A percentile compares a stretch with the other conserved stretches of the same genome.
These are phyloP conservation scores for Malurus leucopterus DNA, from an alignment of 2,797 vertebrate genomes.

Conservation along the genomic window DNA sequence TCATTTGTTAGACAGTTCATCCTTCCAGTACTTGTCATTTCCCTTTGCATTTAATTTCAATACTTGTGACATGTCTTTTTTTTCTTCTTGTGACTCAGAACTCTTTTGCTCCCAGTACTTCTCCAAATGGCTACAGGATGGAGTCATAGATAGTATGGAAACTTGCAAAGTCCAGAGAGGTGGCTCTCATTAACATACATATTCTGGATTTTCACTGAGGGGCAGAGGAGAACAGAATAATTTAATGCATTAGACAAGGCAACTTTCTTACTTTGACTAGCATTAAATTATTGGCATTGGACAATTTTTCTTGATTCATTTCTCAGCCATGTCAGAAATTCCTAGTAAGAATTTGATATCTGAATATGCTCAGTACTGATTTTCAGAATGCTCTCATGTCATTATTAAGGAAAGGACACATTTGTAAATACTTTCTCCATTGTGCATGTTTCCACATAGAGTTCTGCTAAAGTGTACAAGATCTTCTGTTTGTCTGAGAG, in stretches of 20 bases:
- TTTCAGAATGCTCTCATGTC: not conserved
- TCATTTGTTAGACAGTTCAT: not conserved
- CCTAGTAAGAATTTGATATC: not conserved
- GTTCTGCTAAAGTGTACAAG: not conserved
- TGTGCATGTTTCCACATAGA: not conserved
- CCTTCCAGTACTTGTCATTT: conserved; percentile 36
- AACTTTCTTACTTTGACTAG: not conserved
- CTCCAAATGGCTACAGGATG: conserved; percentile 10
- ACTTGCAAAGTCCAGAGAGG: not conserved
- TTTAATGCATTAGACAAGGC: not conserved
- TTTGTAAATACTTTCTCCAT: conserved; percentile 21
- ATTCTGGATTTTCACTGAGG: conserved; percentile 18
- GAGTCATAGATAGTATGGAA: not conserved
- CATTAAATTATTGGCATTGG: not conserved
- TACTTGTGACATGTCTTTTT: conserved; percentile 30
- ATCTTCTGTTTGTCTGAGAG: not conserved
- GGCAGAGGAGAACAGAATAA: not conserved
- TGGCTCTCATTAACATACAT: not conserved
- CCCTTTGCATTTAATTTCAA: conserved; percentile 37
- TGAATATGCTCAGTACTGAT: not conserved
- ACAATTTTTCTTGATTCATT: not conserved
- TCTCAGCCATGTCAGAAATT: not conserved
- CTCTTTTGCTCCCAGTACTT: conserved; percentile 20
- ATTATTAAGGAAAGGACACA: not conserved
- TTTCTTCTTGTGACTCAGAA: conserved; percentile 21